These are phyloP conservation scores for Ochotona princeps DNA, from an alignment of 2,113 vertebrate genomes.

Conservation along the genomic window DNA sequence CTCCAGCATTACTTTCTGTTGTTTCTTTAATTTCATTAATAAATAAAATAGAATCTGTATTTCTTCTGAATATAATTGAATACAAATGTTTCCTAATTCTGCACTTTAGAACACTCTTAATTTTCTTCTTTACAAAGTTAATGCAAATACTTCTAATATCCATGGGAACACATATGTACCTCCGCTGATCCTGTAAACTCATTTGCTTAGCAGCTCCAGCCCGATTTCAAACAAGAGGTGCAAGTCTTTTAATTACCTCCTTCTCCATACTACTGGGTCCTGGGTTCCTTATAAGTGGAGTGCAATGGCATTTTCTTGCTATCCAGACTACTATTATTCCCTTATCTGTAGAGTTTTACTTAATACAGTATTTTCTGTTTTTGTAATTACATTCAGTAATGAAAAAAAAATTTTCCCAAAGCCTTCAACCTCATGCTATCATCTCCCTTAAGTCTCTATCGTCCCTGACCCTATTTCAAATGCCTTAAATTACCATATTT, in stretches of 20 bases:
- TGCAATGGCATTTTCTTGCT: neutral
- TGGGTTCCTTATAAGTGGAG: neutral
- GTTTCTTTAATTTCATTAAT: neutral
- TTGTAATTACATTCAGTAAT: neutral
- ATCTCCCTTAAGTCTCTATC: neutral
- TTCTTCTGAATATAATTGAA: neutral
- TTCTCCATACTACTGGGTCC: neutral
- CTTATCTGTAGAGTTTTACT: neutral
- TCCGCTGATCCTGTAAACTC: neutral
- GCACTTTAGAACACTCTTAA: neutral
- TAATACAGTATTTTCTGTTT: neutral
- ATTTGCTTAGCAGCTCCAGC: neutral
- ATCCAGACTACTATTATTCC: neutral
- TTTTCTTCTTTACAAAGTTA: conserved; percentile 50
- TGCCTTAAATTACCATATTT: neutral
- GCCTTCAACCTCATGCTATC: neutral
- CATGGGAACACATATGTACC: neutral
- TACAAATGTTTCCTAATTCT: conserved; percentile 35
- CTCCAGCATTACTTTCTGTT: neutral
- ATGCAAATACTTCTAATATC: neutral
- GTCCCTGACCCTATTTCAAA: neutral
- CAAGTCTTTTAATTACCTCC: conserved; percentile 6
- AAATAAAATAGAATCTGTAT: neutral
- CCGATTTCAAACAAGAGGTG: conserved; percentile 42
- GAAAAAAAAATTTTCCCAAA: conserved; percentile 17